Conservation (phyloP, 53 echinoderm and acorn worm species). For the Zoroaster sp. region DNA sequence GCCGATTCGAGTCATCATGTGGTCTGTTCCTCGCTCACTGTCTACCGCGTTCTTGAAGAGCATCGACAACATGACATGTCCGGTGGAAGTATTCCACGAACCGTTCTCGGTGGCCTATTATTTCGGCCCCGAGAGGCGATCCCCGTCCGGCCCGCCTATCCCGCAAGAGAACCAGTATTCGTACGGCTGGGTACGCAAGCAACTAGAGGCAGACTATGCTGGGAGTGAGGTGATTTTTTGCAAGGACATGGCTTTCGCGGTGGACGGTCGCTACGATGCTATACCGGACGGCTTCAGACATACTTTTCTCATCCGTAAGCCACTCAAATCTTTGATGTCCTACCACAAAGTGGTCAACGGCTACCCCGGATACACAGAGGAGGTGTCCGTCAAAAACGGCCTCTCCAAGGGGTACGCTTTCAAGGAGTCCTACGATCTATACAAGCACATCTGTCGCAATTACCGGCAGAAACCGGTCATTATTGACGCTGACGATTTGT, state of each 20-base stretch:
- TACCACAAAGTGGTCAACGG: slow-evolving; percentile 67
- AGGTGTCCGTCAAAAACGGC: slow-evolving; percentile 47
- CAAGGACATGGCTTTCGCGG: slow-evolving; percentile 76
- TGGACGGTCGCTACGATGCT: slow-evolving; percentile 59
- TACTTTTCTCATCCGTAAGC: slow-evolving; percentile 80
- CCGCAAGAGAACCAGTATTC: slow-evolving; percentile 56
- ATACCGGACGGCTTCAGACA: slow-evolving; percentile 72
- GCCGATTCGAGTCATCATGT: slow-evolving; percentile 61
- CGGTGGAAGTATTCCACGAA: slow-evolving; percentile 57
- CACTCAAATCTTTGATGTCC: slow-evolving; percentile 59
- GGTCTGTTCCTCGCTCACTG: slow-evolving; percentile 70
- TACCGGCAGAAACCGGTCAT: slow-evolving; percentile 71
- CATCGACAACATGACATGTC: slow-evolving; percentile 37
- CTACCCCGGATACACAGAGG: slow-evolving; percentile 56
- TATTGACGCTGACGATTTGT: slow-evolving; percentile 77
- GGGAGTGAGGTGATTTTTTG: slow-evolving; percentile 70
- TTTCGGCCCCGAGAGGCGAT: slow-evolving; percentile 43
- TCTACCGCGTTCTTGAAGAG: slow-evolving; percentile 66
- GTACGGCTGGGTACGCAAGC: slow-evolving; percentile 48
- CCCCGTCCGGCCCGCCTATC: slow-evolving; percentile 30
- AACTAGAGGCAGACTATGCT: slow-evolving; percentile 63
- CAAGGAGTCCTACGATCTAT: slow-evolving; percentile 75
- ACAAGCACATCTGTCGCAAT: slow-evolving; percentile 68
- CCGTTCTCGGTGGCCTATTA: slow-evolving; percentile 48
- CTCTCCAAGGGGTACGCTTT: slow-evolving; percentile 53